These are phyloP conservation scores for Phortica magna DNA, from an alignment of 2,888 invertebrate genomes.

Conservation along the genomic window DNA sequence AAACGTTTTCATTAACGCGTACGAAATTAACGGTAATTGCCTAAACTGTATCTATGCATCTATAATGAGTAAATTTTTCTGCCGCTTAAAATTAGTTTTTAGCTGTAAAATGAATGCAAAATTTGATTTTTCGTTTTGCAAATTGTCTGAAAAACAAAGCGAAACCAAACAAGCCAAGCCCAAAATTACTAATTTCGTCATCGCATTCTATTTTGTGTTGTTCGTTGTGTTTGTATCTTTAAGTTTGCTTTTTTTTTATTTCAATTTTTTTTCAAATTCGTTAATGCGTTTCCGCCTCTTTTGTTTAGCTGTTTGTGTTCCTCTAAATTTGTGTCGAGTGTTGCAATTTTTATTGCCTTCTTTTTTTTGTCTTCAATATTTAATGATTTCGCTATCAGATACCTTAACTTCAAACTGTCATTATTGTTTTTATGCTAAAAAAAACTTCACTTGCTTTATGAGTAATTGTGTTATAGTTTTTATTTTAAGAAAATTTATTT, in stretches of 20 bases:
- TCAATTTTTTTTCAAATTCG: constrained; percentile 10
- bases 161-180: constrained; percentile 31
- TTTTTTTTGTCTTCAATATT: background rate
- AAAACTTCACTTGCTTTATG: too few species aligned
- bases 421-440: too few species aligned
- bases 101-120: constrained; percentile 2
- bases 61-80: background rate
- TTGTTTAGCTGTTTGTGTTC: background rate
- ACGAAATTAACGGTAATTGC: constrained; percentile 26
- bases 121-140: background rate
- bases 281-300: constrained; percentile 14
- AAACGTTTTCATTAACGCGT: constrained; percentile 6
- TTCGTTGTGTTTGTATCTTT: background rate
- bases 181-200: constrained; percentile 19
- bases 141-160: constrained; percentile 1
- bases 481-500: too few species aligned
- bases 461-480: too few species aligned
- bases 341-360: background rate
- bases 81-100: background rate
- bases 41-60: background rate
- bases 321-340: background rate
- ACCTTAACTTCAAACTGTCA: too few species aligned
- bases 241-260: background rate
- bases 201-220: background rate
- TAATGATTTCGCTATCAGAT: too few species aligned